Conservation (phyloP, 2,797 vertebrate species). For the Gallinago solitaria region DNA sequence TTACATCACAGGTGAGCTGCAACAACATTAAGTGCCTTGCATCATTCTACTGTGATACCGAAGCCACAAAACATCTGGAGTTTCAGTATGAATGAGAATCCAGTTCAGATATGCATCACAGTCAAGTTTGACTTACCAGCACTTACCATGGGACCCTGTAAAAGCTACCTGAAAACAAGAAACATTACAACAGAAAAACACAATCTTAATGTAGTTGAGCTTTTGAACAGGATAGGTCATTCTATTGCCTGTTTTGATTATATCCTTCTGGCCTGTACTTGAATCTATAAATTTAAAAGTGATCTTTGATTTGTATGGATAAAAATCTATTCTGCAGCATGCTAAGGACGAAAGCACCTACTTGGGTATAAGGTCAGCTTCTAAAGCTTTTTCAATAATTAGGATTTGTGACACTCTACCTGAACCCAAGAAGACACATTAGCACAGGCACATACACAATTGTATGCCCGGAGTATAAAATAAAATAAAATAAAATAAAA, state of each 20-base stretch:
- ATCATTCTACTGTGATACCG: not conserved
- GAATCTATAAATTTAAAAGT: not conserved
- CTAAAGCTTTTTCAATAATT: not conserved
- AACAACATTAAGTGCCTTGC: not conserved
- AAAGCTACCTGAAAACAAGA: not conserved
- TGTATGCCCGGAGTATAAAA: not conserved
- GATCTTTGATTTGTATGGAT: not conserved
- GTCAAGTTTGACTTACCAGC: not conserved
- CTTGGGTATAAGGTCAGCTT: not conserved
- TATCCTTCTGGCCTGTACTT: not conserved
- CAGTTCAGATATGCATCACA: not conserved
- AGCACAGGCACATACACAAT: not conserved
- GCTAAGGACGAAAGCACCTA: not conserved
- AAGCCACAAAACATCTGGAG: not conserved
- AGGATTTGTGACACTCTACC: not conserved
- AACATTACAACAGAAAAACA: not conserved
- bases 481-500: not conserved
- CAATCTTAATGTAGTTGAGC: not conserved
- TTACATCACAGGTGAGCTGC: not conserved
- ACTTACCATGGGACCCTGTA: not conserved
- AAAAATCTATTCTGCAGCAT: not conserved
- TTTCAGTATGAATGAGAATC: constrained; percentile 27
- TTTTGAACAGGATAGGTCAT: not conserved
- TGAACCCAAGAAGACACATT: not conserved
- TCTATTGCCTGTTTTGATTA: not conserved